Evolutionary conservation across 2,113 vertebrate genomes (phyloP).

Genomic region (Symphodus melops): DNA sequence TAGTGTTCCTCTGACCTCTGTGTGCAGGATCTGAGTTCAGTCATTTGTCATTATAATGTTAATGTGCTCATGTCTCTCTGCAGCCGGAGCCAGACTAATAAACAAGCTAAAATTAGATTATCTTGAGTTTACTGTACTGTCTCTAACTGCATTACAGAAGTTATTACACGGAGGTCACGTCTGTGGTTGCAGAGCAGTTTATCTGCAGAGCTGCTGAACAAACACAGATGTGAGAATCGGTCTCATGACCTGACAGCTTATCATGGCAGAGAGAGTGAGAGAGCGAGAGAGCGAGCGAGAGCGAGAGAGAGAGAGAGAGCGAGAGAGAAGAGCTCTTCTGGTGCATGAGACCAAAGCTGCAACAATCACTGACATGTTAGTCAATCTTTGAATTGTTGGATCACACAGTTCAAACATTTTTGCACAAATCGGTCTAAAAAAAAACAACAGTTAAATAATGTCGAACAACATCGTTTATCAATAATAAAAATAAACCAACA

Average conservation of each 20-base stretch:
- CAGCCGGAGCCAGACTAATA: slow-evolving; percentile 16
- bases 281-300: background rate
- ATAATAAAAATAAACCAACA: too few relatives aligned
- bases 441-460: too few relatives aligned
- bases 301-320: too few relatives aligned
- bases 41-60: background rate
- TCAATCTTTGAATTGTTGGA: too few relatives aligned
- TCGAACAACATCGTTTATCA: too few relatives aligned
- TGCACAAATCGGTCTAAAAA: too few relatives aligned
- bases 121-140: background rate
- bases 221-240: slow-evolving; percentile 17
- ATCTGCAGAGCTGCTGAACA: slow-evolving; percentile 17
- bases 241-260: slow-evolving; percentile 30
- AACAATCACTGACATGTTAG: too few relatives aligned
- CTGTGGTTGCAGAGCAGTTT: background rate
- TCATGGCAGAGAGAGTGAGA: background rate
- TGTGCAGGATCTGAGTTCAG: background rate
- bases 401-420: too few relatives aligned
- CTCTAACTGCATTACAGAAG: slow-evolving; percentile 11
- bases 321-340: background rate
- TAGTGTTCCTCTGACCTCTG: background rate
- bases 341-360: background rate
- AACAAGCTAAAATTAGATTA: background rate
- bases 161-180: background rate
- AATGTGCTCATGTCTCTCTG: background rate